Evolutionary conservation across 2,113 vertebrate species (phyloP).

Genomic region (Rhinichthys klamathensis): DNA sequence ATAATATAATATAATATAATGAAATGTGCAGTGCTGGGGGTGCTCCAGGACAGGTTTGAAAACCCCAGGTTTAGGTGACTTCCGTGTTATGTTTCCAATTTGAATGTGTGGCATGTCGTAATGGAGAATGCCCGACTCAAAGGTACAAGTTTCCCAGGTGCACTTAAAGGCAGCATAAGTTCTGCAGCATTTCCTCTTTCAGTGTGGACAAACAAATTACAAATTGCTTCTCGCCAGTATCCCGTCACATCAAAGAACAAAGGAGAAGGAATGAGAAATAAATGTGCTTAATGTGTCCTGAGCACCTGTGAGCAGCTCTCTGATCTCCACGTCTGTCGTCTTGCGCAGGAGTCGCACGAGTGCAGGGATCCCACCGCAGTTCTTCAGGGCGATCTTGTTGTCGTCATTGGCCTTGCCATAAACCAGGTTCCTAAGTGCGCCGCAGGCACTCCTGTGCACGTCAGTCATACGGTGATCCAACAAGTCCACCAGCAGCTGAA

Average conservation of each 20-base stretch:
- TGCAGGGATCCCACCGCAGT: slow-evolving; percentile 95
- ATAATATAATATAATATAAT: no score
- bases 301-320: slow-evolving; percentile 96
- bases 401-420: slow-evolving; percentile 98
- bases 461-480: slow-evolving; percentile 96
- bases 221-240: not conserved
- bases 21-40: no score
- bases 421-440: slow-evolving; percentile 94
- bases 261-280: not conserved
- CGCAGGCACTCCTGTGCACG: slow-evolving; percentile 97
- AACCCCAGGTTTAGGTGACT: not conserved
- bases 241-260: not conserved
- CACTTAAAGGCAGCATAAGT: not conserved
- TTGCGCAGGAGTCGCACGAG: slow-evolving; percentile 95
- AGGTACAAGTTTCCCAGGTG: not conserved
- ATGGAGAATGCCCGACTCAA: not conserved
- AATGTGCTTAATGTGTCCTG: not conserved
- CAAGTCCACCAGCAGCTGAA: slow-evolving; percentile 95
- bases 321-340: slow-evolving; percentile 94
- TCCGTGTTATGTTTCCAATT: not conserved
- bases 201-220: not conserved
- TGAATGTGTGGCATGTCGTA: not conserved
- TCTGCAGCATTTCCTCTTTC: not conserved
- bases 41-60: no score
- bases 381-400: slow-evolving; percentile 98